Percentiles rank a stretch among this genome's conserved stretches.
phyloP scores from a whole-genome alignment of 1,140 invertebrate genomes.

The Macrosteles quadrilineatus region DNA sequence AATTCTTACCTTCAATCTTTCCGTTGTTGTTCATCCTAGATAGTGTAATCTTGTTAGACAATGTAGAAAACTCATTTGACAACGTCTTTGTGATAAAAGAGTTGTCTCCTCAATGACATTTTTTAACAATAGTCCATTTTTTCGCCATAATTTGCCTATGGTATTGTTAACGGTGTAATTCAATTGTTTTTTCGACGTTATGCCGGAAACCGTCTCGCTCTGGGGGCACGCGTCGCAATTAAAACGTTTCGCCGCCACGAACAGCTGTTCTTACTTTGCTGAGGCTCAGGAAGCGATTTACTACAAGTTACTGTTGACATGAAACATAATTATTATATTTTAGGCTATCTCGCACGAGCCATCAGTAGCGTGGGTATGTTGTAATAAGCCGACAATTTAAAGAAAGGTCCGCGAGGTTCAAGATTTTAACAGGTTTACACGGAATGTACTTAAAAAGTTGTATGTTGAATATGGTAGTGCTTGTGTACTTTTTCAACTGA shows the following conservation, averaged over 20 bases:
- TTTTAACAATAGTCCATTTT: conserved; percentile 14
- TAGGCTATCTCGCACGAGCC: not conserved
- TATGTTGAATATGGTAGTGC: not conserved
- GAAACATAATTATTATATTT: not conserved
- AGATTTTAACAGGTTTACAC: not conserved
- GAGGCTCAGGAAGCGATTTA: conserved; percentile 2
- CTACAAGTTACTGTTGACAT: not conserved
- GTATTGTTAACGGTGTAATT: conserved; percentile 13
- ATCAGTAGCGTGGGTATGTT: not conserved
- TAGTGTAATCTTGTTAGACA: too few species aligned
- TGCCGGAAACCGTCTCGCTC: conserved; percentile 11
- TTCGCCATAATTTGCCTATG: not conserved
- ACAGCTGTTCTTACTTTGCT: not conserved
- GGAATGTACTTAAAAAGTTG: not conserved
- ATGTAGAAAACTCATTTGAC: too few species aligned
- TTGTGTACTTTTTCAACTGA: not conserved
- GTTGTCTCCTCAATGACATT: not conserved
- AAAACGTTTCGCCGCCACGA: conserved; percentile 17
- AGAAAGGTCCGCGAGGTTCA: not conserved
- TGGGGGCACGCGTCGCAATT: conserved; percentile 17
- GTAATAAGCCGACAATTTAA: not conserved
- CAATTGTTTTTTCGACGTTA: conserved; percentile 16
- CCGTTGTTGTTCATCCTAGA: too few species aligned
- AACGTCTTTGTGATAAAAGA: too few species aligned
- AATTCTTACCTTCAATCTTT: too few species aligned